phyloP scores from a whole-genome alignment of 2,797 vertebrate genomes.

The Alcedo quadribrachys region DNA sequence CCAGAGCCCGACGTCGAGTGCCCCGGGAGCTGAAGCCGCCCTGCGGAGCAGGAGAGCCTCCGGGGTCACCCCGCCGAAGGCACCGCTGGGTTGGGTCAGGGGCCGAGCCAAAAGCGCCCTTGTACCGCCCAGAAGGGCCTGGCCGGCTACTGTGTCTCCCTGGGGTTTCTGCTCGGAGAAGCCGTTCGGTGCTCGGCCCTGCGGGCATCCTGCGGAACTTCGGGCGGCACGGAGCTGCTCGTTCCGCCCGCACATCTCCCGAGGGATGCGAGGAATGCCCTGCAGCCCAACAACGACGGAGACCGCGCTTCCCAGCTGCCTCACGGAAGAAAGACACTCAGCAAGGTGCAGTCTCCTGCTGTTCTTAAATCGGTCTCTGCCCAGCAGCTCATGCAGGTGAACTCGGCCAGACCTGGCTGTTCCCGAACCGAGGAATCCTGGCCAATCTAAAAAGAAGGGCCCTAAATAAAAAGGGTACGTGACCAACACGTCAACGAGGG shows the following conservation, averaged over 20 bases:
- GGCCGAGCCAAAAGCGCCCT: neutral
- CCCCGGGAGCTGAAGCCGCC: too few relatives aligned
- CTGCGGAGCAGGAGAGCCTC: too few relatives aligned
- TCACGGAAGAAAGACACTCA: accelerated
- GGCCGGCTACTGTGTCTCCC: neutral
- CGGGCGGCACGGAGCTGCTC: accelerated
- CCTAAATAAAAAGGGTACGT: accelerated
- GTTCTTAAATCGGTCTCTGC: accelerated
- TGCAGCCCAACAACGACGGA: accelerated
- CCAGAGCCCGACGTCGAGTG: neutral
- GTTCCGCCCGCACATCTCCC: neutral
- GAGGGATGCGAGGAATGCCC: accelerated
- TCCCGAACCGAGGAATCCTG: neutral
- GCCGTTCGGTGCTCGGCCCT: accelerated
- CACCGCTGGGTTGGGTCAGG: neutral
- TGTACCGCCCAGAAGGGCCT: accelerated
- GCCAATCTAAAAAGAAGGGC: neutral
- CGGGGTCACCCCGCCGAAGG: neutral
- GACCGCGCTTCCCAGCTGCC: accelerated
- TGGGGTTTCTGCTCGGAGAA: accelerated
- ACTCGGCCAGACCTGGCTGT: accelerated
- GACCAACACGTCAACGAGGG: accelerated
- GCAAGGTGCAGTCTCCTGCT: accelerated
- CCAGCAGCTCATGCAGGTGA: neutral
- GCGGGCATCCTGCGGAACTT: neutral